Base-by-base conservation (phyloP, 2,797 vertebrate genomes). In the Pipistrellus pipistrellus region DNA sequence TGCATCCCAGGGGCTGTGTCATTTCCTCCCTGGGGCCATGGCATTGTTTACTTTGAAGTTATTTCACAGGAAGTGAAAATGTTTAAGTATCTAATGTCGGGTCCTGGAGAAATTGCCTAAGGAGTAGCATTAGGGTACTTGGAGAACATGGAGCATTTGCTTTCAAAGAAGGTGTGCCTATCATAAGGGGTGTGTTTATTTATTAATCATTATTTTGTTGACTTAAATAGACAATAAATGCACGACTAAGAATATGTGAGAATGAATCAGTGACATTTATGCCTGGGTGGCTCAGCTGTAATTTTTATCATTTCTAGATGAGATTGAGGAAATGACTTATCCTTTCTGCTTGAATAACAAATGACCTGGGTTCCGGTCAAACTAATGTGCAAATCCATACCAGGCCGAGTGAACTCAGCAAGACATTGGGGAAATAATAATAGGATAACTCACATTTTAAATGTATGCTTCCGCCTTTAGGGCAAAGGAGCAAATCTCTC, bases 171-270 rank as follows among this genome's bases (percentile, higher is more conserved):
- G 48, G 78, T 71, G 71, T 88, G 44, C 27, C 3, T 91, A 48
- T 88, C 86, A 75, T 32, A 69, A 83, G 10, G 51, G 53, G 64
- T 62, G 23, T 82, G 81, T 75, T 77, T 90, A 38, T 92, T 92
- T 90, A 95, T 76, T 92, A 72, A 77, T 97, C 94, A 93, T 93
- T 96, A 94, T 90, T 95, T 96, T 96, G 91, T 94, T 91, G 96
- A 97, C 83, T 97, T 97, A 97, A 95, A 96, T 96, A 96, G 95
- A 73, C 93, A 97, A 96, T 97, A 97, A 97, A 88, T 57, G 87
- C 32, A 59, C 96, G 88, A 96, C 95, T 96, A 93, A 95, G 92
- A 87, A 84, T 95, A 93, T 44, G 25, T 94, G 91, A 93, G 85
- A 88, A 4, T 97, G 97, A 98, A 96, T 97, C 96, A 98, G 95